Conservation (phyloP, 2,113 vertebrate genomes). For the Thamnaconus septentrionalis region DNA sequence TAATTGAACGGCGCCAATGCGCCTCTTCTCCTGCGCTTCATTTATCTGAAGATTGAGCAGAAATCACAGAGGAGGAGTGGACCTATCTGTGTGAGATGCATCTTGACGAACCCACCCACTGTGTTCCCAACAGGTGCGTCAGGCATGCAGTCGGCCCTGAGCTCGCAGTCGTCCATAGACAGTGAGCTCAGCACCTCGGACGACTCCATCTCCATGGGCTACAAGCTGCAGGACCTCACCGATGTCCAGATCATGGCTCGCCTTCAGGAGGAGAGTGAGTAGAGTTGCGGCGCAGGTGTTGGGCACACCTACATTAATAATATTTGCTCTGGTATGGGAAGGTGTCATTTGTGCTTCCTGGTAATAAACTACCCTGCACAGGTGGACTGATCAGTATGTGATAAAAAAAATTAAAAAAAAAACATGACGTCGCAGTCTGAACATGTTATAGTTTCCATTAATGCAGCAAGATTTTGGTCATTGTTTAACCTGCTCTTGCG, state of each 20-base stretch:
- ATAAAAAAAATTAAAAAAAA: too few species aligned
- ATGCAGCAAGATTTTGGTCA: too few species aligned
- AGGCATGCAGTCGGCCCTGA: constrained; percentile 82
- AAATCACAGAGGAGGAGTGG: neutral
- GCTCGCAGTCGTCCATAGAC: constrained; percentile 91
- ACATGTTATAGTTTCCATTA: too few species aligned
- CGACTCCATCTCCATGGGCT: constrained; percentile 94
- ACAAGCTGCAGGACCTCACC: constrained; percentile 91
- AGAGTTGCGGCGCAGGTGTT: neutral
- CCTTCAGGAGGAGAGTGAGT: constrained; percentile 90
- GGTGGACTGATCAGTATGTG: too few species aligned
- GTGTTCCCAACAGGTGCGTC: constrained; percentile 73
- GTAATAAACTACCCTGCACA: too few species aligned
- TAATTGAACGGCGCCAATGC: too few species aligned
- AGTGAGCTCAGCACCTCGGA: constrained; percentile 91
- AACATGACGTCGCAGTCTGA: too few species aligned
- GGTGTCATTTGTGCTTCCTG: neutral
- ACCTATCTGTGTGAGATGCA: neutral
- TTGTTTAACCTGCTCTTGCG: too few species aligned
- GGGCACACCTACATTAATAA: neutral
- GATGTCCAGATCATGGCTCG: constrained; percentile 95
- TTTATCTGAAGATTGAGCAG: constrained; percentile 2
- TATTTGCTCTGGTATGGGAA: neutral
- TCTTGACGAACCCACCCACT: neutral
- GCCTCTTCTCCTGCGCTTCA: neutral